These are phyloP conservation scores for Embiotoca jacksoni DNA, from an alignment of 2,113 vertebrate genomes.

Conservation along the genomic window DNA sequence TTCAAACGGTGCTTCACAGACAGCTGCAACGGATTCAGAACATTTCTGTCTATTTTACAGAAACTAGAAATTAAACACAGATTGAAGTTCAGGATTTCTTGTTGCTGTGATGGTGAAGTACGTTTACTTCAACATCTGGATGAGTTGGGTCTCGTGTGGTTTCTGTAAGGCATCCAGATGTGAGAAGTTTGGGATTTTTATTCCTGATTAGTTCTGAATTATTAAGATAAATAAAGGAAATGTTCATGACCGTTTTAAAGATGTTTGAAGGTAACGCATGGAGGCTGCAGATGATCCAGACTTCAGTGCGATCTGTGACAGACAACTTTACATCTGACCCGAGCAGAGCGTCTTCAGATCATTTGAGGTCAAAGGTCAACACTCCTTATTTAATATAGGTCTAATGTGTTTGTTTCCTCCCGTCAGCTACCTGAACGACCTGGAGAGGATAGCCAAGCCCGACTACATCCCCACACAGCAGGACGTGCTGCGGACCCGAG, in stretches of 20 bases:
- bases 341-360: not conserved
- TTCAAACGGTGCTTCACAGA: not conserved
- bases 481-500: constrained; percentile 95
- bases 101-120: not conserved
- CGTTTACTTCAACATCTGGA: not conserved
- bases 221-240: not conserved
- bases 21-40: not conserved
- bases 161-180: not conserved
- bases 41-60: not conserved
- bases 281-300: not conserved
- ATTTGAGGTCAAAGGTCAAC: no score
- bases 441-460: constrained; percentile 91
- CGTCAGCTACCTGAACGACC: constrained; percentile 87
- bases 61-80: not conserved
- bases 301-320: not conserved
- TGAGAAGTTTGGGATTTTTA: no score
- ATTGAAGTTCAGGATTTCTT: not conserved
- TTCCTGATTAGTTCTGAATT: no score
- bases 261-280: not conserved
- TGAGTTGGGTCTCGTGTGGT: not conserved
- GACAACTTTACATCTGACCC: not conserved
- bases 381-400: not conserved
- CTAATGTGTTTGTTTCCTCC: constrained; percentile 37
- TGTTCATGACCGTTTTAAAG: not conserved
- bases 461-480: constrained; percentile 98